Evolutionary conservation across 2,888 invertebrate genomes (phyloP).

Genomic region (Pristionchus exspectatus): DNA sequence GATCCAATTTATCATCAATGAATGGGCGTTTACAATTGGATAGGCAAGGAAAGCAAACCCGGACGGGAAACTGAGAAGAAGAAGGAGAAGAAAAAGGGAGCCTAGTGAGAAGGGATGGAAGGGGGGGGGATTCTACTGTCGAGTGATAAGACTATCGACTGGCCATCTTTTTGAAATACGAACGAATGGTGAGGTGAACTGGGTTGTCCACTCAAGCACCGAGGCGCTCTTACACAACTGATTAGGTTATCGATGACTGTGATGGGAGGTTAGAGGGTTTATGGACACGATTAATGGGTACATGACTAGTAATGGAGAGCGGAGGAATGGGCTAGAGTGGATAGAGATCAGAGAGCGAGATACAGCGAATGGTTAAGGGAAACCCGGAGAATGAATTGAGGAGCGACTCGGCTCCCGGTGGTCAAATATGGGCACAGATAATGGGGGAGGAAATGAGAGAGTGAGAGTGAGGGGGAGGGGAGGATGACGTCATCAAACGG

Average conservation of each 20-base stretch:
- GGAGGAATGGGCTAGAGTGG: background rate
- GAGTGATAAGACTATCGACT: conserved; percentile 26
- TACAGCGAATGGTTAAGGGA: background rate
- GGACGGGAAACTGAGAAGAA: background rate
- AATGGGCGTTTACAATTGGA: conserved; percentile 34
- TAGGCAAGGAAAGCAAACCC: conserved; percentile 35
- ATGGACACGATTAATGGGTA: conserved; percentile 28
- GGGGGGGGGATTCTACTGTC: conserved; percentile 13
- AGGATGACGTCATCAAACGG: conserved; percentile 38
- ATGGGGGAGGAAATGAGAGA: conserved; percentile 1
- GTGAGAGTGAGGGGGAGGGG: background rate
- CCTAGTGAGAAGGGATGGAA: conserved; percentile 19
- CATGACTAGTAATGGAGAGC: conserved; percentile 36
- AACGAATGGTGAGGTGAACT: background rate
- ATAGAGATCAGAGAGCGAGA: conserved; percentile 31
- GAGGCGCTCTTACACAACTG: background rate
- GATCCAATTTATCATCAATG: conserved; percentile 35
- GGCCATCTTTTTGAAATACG: background rate
- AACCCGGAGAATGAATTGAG: conserved; percentile 18
- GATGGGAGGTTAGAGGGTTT: background rate
- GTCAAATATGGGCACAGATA: conserved; percentile 35
- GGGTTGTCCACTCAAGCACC: background rate
- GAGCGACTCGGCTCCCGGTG: background rate
- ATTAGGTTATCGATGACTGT: background rate
- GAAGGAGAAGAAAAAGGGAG: background rate